Percentiles rank a stretch among this genome's conserved stretches.
Conservation (phyloP, 2,888 invertebrate species). For the Ochlodes sylvanus region DNA sequence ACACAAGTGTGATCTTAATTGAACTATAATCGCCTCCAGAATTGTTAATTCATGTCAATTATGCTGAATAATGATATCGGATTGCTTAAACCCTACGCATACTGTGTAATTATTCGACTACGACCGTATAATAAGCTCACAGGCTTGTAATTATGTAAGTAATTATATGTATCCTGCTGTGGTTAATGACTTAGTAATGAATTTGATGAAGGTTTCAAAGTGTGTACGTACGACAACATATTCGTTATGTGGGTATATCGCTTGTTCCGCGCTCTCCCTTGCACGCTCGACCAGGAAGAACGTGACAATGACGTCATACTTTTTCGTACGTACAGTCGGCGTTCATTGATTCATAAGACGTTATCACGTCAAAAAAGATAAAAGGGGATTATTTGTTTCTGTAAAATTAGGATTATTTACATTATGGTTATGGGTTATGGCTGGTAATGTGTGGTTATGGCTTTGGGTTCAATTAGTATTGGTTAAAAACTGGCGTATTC, state of each 20-base stretch:
- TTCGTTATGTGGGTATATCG: neutral
- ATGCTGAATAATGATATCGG: conserved; percentile 27
- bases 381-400: too few species aligned
- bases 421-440: too few species aligned
- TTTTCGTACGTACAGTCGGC: too few species aligned
- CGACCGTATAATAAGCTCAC: conserved; percentile 1
- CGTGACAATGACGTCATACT: too few species aligned
- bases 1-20: conserved; percentile 24
- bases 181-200: neutral
- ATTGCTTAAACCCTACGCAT: conserved; percentile 1
- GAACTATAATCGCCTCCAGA: conserved; percentile 29
- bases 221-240: neutral
- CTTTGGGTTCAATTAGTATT: too few species aligned
- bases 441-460: too few species aligned
- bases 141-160: conserved; percentile 1
- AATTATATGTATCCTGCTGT: neutral
- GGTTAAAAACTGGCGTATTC: too few species aligned
- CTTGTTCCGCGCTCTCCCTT: too few species aligned
- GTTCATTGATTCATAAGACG: too few species aligned
- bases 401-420: too few species aligned
- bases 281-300: too few species aligned
- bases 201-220: neutral
- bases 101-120: conserved; percentile 1
- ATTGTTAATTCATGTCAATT: conserved; percentile 38
- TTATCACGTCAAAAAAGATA: too few species aligned